Evolutionary conservation across 1,140 invertebrate species (phyloP).

Genomic region (Cheumatopsyche charites): DNA sequence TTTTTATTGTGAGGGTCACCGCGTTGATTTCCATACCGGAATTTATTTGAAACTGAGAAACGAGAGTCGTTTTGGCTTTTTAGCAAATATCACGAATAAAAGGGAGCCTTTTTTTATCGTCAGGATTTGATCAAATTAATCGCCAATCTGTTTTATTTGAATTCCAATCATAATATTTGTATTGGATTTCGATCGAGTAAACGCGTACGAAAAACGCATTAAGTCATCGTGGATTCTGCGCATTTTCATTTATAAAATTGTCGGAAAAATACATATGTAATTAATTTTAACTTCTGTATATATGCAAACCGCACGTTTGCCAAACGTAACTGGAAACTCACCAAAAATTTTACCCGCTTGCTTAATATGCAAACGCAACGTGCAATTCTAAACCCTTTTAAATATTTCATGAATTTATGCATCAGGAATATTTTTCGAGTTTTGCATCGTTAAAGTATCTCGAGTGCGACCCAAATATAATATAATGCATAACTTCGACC

Average conservation of each 20-base stretch:
- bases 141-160: background rate
- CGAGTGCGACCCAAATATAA: background rate
- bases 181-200: background rate
- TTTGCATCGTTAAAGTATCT: background rate
- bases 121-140: background rate
- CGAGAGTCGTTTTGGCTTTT: background rate
- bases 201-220: background rate
- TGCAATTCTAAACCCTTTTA: background rate
- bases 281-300: no score
- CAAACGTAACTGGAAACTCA: slow-evolving; percentile 1
- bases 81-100: background rate
- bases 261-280: no score
- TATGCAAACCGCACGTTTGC: background rate
- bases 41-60: slow-evolving; percentile 8
- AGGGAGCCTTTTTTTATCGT: background rate
- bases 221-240: background rate
- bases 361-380: background rate
- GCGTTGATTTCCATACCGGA: slow-evolving; percentile 14
- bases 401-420: background rate
- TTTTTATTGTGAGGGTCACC: background rate
- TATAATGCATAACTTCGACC: background rate
- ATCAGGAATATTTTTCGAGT: background rate
- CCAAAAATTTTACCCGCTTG: slow-evolving; percentile 3
- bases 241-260: no score
- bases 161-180: background rate